Conservation (phyloP, 2,888 invertebrate genomes). For the Ectemnius lituratus region DNA sequence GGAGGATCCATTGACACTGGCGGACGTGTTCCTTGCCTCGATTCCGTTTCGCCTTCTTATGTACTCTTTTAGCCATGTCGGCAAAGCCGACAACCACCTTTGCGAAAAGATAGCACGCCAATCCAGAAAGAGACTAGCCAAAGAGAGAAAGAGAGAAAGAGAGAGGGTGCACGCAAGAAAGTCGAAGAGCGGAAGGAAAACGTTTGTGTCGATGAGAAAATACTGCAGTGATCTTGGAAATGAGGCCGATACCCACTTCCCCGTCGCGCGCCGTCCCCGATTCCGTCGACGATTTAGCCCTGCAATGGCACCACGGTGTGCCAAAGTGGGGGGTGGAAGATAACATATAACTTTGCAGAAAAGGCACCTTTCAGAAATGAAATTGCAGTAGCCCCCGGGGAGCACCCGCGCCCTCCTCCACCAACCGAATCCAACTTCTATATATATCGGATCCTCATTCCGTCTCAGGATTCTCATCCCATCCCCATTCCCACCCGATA, state of each 20-base stretch:
- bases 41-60: constrained; percentile 9
- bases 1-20: constrained; percentile 38
- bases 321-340: constrained; percentile 22
- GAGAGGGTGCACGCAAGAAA: neutral
- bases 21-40: constrained; percentile 44
- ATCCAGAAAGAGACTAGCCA: too few relatives aligned
- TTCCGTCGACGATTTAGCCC: constrained; percentile 49
- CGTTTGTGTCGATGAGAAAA: constrained; percentile 52
- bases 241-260: constrained; percentile 51
- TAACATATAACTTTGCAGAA: constrained; percentile 46
- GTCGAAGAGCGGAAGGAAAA: constrained; percentile 11
- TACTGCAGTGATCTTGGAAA: constrained; percentile 54
- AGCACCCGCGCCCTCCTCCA: constrained; percentile 10
- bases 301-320: constrained; percentile 28
- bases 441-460: neutral
- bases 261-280: constrained; percentile 41
- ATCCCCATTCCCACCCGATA: constrained; percentile 11
- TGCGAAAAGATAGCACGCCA: constrained; percentile 16
- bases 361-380: constrained; percentile 36
- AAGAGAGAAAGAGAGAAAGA: neutral
- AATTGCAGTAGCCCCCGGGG: constrained; percentile 41
- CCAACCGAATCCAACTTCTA: constrained; percentile 38
- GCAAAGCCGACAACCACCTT: constrained; percentile 33
- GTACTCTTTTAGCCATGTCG: constrained; percentile 18
- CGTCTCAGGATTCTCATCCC: constrained; percentile 8